Percentiles rank a stretch among this genome's conserved stretches.
These are phyloP conservation scores for Orientallactaga sibirica DNA, from an alignment of 2,797 vertebrate genomes.

Conservation along the genomic window DNA sequence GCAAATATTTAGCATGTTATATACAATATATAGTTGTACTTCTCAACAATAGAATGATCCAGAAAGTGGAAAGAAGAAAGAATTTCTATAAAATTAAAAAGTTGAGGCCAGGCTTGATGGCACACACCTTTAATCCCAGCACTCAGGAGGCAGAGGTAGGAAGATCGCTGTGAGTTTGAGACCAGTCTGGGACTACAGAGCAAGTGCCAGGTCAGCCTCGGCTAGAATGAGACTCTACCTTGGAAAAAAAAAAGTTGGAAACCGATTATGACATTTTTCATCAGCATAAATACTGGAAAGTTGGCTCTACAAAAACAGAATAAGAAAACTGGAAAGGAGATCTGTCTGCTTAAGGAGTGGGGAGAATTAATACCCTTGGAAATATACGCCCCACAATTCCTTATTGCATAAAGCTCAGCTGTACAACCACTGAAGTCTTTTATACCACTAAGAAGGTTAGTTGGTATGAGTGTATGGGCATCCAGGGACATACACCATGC, in stretches of 20 bases:
- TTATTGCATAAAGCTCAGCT: neutral
- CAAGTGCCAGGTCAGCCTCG: too few relatives aligned
- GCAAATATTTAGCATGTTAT: neutral
- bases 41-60: slow-evolving; percentile 30
- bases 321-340: neutral
- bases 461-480: neutral
- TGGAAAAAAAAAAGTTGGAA: too few relatives aligned
- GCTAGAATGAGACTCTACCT: too few relatives aligned
- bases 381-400: neutral
- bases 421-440: neutral
- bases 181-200: too few relatives aligned
- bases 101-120: neutral
- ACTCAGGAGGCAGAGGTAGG: too few relatives aligned
- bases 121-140: too few relatives aligned
- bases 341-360: neutral
- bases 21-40: slow-evolving; percentile 15
- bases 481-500: neutral
- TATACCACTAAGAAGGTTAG: neutral
- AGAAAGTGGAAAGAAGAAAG: slow-evolving; percentile 33
- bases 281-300: slow-evolving; percentile 3
- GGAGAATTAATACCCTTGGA: neutral
- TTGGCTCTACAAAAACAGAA: neutral
- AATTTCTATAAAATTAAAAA: slow-evolving; percentile 34
- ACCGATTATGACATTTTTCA: slow-evolving; percentile 20
- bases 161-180: too few relatives aligned